phyloP scores from a whole-genome alignment of 2,888 invertebrate genomes.

The Lingula anatina region DNA sequence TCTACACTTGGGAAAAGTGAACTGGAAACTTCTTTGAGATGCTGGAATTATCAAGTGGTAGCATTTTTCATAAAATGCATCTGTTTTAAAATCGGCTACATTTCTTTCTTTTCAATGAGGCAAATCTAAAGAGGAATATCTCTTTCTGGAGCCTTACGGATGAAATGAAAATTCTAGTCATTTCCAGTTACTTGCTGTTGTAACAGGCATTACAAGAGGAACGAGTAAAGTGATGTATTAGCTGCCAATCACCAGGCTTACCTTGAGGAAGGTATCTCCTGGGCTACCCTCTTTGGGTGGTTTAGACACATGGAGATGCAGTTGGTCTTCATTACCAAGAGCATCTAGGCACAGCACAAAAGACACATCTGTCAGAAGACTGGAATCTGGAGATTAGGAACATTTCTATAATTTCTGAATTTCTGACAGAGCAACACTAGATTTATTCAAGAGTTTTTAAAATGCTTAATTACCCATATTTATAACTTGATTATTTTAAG shows the following conservation, averaged over 20 bases:
- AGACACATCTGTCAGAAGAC: constrained; percentile 69
- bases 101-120: not conserved
- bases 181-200: too few species aligned
- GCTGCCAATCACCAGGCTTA: constrained; percentile 29
- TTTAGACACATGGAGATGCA: constrained; percentile 93
- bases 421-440: too few species aligned
- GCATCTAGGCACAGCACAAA: constrained; percentile 85
- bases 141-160: too few species aligned
- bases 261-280: constrained; percentile 58
- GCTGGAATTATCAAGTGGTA: constrained; percentile 50
- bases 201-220: too few species aligned
- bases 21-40: constrained; percentile 60
- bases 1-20: constrained; percentile 38
- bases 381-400: constrained; percentile 37
- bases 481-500: too few species aligned
- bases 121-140: not conserved
- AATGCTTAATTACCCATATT: too few species aligned
- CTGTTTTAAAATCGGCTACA: too few species aligned
- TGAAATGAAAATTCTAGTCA: too few species aligned
- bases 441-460: too few species aligned
- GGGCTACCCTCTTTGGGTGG: constrained; percentile 82
- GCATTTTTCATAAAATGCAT: too few species aligned
- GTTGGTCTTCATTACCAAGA: constrained; percentile 61
- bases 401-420: too few species aligned
- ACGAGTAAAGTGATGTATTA: too few species aligned